Conservation (phyloP, 2,888 invertebrate genomes). For the Drosophila planitibia region DNA sequence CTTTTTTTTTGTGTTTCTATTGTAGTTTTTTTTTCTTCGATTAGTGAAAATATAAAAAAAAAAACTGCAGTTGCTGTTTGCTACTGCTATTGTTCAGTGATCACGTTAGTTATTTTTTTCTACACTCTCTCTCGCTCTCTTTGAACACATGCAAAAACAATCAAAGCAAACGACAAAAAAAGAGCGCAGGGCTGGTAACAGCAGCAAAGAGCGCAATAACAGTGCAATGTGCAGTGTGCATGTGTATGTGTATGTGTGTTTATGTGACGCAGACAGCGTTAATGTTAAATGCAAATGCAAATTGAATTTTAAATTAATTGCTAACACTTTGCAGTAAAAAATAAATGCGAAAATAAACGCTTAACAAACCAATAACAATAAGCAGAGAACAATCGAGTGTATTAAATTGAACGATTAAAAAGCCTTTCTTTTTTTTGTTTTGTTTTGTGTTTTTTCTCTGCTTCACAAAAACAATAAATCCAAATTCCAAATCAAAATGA, state of each 20-base stretch:
- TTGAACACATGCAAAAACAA: constrained; percentile 19
- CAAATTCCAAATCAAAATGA: constrained; percentile 13
- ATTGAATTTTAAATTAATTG: constrained; percentile 4
- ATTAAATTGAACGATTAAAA: background rate
- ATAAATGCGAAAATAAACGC: background rate
- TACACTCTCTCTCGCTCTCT: constrained; percentile 2
- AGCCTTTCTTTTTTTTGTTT: background rate
- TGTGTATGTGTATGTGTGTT: background rate
- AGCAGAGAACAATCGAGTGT: constrained; percentile 3
- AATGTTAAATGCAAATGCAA: constrained; percentile 11
- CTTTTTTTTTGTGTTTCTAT: constrained; percentile 15
- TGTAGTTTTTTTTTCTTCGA: constrained; percentile 17
- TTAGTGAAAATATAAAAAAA: constrained; percentile 32
- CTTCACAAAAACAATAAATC: constrained; percentile 1
- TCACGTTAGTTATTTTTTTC: constrained; percentile 14
- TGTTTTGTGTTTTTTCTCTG: background rate
- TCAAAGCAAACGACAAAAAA: background rate
- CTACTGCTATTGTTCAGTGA: constrained; percentile 22
- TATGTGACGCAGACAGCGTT: background rate
- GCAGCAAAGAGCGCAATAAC: constrained; percentile 12
- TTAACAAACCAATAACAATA: constrained; percentile 1
- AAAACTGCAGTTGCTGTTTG: constrained; percentile 24
- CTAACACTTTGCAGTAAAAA: background rate
- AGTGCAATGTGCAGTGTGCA: constrained; percentile 17
- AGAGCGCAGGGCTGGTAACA: constrained; percentile 20